Conservation (phyloP, 1,140 invertebrate species). For the Sarcophaga bullata region DNA sequence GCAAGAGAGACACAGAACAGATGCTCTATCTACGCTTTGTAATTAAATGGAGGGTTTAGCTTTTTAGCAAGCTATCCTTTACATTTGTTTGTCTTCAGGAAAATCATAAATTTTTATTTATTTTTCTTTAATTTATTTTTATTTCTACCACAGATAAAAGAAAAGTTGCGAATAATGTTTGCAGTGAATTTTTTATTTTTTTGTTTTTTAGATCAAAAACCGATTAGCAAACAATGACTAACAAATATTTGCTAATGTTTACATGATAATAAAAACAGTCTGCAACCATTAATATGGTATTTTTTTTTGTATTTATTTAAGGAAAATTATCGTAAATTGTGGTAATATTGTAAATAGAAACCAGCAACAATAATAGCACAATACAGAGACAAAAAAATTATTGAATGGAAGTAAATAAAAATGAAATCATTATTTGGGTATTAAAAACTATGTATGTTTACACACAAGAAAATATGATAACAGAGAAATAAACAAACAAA, state of each 20-base stretch:
- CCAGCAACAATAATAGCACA: neutral
- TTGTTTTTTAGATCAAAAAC: too few species aligned
- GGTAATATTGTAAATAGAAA: neutral
- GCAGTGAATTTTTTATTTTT: too few species aligned
- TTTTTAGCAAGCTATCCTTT: too few species aligned
- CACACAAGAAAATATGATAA: neutral
- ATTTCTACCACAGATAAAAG: too few species aligned
- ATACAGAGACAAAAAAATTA: neutral
- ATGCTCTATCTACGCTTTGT: too few species aligned
- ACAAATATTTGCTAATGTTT: constrained; percentile 15
- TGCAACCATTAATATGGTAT: neutral
- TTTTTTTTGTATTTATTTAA: neutral
- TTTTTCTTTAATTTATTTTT: too few species aligned
- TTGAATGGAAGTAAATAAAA: neutral
- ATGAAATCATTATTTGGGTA: neutral
- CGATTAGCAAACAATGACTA: neutral
- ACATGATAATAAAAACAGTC: neutral
- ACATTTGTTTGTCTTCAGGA: too few species aligned
- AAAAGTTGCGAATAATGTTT: too few species aligned
- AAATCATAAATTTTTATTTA: too few species aligned
- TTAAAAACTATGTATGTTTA: neutral
- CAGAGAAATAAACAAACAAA: neutral
- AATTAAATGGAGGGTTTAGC: too few species aligned
- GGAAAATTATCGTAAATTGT: constrained; percentile 15
- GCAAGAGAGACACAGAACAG: too few species aligned